Percentiles rank a stretch among this genome's conserved stretches.
These are phyloP conservation scores for Bubo blakistoni DNA, from an alignment of 2,113 vertebrate species.

Conservation along the genomic window DNA sequence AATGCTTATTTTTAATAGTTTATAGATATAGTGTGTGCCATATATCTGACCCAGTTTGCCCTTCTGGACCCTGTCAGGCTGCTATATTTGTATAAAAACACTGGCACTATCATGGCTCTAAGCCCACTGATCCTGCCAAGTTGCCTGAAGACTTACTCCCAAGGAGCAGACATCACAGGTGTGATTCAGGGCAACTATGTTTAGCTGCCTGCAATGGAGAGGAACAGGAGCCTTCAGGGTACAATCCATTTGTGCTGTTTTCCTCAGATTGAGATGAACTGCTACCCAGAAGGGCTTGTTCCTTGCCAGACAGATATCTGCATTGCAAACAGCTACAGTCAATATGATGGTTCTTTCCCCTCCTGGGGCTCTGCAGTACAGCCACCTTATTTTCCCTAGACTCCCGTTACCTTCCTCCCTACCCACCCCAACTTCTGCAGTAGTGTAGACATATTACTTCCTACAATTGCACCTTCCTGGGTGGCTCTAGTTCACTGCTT, in stretches of 20 bases:
- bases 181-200: not conserved
- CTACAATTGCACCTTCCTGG: not conserved
- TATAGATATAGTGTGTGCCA: not conserved
- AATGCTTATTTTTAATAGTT: not conserved
- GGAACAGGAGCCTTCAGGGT: not conserved
- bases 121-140: not conserved
- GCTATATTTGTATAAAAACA: not conserved
- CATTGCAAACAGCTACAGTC: not conserved
- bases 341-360: not conserved
- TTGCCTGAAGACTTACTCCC: not conserved
- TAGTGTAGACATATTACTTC: fast-evolving
- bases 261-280: not conserved
- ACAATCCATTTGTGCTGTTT: not conserved
- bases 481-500: not conserved
- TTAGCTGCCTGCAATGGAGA: not conserved
- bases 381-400: not conserved
- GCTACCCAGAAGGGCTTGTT: not conserved
- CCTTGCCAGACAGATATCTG: not conserved
- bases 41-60: not conserved
- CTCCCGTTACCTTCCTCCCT: not conserved
- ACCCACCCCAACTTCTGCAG: not conserved
- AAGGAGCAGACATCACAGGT: not conserved
- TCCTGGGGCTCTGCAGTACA: not conserved
- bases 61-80: not conserved
- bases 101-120: not conserved